Conservation (phyloP, 2,888 invertebrate species). For the Seladonia tumulorum region DNA sequence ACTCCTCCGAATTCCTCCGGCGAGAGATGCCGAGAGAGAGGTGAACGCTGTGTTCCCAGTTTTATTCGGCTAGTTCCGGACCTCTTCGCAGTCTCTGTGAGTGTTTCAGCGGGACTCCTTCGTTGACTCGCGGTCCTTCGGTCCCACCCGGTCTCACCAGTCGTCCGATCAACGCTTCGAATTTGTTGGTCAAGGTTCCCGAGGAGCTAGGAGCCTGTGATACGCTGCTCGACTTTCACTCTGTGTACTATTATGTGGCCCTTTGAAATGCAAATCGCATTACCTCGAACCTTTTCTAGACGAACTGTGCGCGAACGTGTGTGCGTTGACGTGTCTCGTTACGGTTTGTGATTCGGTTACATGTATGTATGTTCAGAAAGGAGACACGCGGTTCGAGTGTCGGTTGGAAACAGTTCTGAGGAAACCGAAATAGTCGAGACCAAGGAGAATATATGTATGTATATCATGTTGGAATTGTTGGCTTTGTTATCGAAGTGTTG, state of each 20-base stretch:
- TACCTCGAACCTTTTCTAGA: background rate
- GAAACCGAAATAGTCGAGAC: background rate
- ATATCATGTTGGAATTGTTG: background rate
- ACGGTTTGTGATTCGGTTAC: background rate
- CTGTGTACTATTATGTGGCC: slow-evolving; percentile 17
- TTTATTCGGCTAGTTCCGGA: background rate
- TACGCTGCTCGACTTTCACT: slow-evolving; percentile 30
- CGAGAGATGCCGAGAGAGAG: background rate
- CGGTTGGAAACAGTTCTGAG: background rate
- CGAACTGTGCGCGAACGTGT: background rate
- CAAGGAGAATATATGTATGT: background rate
- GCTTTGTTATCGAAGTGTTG: too few relatives aligned
- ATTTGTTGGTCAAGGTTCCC: slow-evolving; percentile 44
- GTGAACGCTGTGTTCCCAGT: background rate
- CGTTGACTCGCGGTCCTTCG: background rate
- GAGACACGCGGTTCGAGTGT: background rate
- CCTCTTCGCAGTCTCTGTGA: background rate
- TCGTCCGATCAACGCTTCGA: background rate
- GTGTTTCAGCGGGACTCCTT: background rate
- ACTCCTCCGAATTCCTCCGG: background rate
- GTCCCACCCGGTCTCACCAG: background rate
- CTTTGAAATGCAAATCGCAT: slow-evolving; percentile 23
- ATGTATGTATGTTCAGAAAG: too few relatives aligned
- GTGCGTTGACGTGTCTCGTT: background rate
- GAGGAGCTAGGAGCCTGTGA: slow-evolving; percentile 26